Conservation (phyloP, 2,888 invertebrate species). For the Protodeltote pygarga region DNA sequence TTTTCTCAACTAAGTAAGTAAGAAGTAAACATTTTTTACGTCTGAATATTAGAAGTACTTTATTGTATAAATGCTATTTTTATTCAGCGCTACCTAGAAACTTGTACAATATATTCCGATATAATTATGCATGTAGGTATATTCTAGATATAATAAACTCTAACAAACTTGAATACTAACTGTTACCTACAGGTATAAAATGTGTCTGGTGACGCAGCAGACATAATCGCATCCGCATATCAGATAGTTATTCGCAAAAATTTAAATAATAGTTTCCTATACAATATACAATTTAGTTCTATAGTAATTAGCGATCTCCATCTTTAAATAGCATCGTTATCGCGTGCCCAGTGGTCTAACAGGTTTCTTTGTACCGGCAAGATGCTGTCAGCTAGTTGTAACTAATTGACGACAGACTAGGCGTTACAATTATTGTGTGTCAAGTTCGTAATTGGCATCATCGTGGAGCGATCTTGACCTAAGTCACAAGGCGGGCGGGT, state of each 20-base stretch:
- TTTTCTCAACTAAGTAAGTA: not conserved
- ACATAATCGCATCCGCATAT: slow-evolving; percentile 30
- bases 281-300: slow-evolving; percentile 44
- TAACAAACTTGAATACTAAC: slow-evolving; percentile 4
- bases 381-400: slow-evolving; percentile 64
- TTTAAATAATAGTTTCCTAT: slow-evolving; percentile 31
- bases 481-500: slow-evolving; percentile 53
- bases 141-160: slow-evolving; percentile 13
- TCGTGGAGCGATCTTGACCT: slow-evolving; percentile 57
- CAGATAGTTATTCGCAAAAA: slow-evolving; percentile 14
- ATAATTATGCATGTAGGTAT: not conserved
- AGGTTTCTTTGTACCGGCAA: slow-evolving; percentile 64
- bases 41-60: not conserved
- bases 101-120: not conserved
- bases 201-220: slow-evolving; percentile 19
- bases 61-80: slow-evolving; percentile 7
- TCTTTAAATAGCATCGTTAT: slow-evolving; percentile 63
- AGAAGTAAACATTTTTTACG: slow-evolving; percentile 21
- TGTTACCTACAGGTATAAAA: slow-evolving; percentile 1
- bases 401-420: slow-evolving; percentile 72
- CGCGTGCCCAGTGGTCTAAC: slow-evolving; percentile 63
- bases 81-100: slow-evolving; percentile 3
- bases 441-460: slow-evolving; percentile 68
- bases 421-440: slow-evolving; percentile 77
- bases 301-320: slow-evolving; percentile 58